These are phyloP conservation scores for Indicator maculatus DNA, from an alignment of 2,113 vertebrate genomes.

Conservation along the genomic window DNA sequence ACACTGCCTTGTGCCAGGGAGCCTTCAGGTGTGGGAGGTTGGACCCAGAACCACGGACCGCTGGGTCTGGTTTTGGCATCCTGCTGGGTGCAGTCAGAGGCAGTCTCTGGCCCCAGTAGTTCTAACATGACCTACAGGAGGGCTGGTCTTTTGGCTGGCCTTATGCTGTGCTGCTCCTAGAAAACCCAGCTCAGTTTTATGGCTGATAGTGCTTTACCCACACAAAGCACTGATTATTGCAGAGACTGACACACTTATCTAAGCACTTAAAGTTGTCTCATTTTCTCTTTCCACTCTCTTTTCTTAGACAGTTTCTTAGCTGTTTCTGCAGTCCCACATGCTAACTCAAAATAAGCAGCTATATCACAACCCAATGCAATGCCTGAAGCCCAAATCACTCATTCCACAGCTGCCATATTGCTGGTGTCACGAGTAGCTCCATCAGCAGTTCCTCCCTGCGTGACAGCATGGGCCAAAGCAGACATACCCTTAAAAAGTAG, in stretches of 20 bases:
- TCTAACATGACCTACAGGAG: not conserved
- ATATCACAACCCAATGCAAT: not conserved
- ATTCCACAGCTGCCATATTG: accelerated
- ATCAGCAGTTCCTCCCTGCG: not conserved
- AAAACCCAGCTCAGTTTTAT: not conserved
- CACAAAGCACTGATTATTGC: not conserved
- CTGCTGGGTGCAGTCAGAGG: not conserved
- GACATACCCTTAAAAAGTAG: not conserved
- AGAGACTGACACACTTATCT: not conserved
- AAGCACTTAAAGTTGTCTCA: not conserved
- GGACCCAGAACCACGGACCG: not conserved
- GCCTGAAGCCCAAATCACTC: not conserved
- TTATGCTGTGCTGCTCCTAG: not conserved
- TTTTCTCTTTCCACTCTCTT: not conserved
- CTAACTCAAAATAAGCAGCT: not conserved
- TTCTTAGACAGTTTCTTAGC: not conserved
- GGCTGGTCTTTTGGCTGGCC: not conserved
- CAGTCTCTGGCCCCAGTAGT: not conserved
- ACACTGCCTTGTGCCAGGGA: not conserved
- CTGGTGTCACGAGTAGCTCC: not conserved
- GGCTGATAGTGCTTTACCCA: not conserved
- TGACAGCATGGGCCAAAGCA: not conserved
- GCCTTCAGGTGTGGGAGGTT: not conserved
- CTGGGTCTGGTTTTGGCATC: not conserved
- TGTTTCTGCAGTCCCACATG: not conserved